These are phyloP conservation scores for Charaxes varanes DNA, from an alignment of 1,140 invertebrate species.

Conservation along the genomic window DNA sequence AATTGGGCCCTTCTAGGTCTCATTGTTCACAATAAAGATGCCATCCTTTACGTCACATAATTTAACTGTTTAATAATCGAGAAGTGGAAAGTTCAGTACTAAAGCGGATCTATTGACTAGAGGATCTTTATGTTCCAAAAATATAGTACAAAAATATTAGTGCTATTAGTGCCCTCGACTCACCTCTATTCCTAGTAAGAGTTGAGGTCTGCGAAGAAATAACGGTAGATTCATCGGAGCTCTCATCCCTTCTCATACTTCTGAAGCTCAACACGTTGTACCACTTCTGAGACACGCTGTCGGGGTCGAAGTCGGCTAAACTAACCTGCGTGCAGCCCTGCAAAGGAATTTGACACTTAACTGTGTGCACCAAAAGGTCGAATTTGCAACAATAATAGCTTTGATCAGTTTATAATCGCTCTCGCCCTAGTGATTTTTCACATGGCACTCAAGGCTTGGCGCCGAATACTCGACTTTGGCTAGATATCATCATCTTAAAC, in stretches of 20 bases:
- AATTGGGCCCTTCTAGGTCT: no score
- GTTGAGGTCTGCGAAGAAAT: constrained; percentile 97
- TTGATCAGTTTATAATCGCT: constrained; percentile 49
- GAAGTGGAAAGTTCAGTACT: no score
- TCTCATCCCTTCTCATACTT: constrained; percentile 93
- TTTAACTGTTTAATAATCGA: no score
- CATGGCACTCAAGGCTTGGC: constrained; percentile 61
- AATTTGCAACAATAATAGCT: not conserved
- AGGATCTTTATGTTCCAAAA: no score
- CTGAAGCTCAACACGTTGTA: constrained; percentile 95
- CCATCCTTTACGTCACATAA: no score
- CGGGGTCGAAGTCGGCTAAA: constrained; percentile 93
- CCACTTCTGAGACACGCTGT: constrained; percentile 89
- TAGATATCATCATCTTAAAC: constrained; percentile 62
- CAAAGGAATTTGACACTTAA: constrained; percentile 28
- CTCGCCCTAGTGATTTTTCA: constrained; percentile 52
- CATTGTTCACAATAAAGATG: no score
- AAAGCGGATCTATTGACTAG: no score
- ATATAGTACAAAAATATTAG: no score
- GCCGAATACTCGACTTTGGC: constrained; percentile 73
- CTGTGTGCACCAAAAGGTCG: constrained; percentile 6
- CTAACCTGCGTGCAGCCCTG: constrained; percentile 97
- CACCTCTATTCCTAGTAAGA: constrained; percentile 92
- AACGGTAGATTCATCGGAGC: constrained; percentile 96
- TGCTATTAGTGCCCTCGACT: no score